Evolutionary conservation across 2,888 invertebrate species (phyloP).

Genomic region (Sinhomidia bicolor): DNA sequence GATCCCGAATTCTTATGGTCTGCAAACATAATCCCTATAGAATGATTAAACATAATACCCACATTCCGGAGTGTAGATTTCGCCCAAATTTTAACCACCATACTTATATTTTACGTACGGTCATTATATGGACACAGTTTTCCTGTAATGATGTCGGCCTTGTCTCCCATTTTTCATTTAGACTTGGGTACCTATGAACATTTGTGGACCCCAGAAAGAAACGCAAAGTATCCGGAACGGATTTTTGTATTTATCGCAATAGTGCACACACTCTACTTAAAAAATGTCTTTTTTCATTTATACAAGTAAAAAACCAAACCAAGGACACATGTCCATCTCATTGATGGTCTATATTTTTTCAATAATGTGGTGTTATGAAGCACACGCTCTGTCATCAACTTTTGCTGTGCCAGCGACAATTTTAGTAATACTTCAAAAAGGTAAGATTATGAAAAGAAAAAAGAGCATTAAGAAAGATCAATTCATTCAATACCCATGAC

Average conservation of each 20-base stretch:
- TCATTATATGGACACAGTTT: not conserved
- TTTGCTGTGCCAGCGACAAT: no score
- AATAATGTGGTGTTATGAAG: no score
- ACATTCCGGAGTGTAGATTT: not conserved
- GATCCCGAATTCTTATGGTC: conserved; percentile 4
- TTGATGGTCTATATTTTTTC: not conserved
- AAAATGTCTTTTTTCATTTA: not conserved
- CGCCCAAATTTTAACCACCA: not conserved
- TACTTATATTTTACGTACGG: conserved; percentile 3
- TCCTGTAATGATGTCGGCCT: not conserved
- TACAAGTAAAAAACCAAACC: not conserved
- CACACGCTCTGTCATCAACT: no score
- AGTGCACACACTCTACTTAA: conserved; percentile 5
- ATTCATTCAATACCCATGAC: no score
- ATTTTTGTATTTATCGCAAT: conserved; percentile 35
- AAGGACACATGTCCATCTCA: not conserved
- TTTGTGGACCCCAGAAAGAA: not conserved
- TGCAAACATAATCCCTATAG: not conserved
- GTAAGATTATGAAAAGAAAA: no score
- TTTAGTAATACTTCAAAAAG: no score
- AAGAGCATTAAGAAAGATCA: no score
- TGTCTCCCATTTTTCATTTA: conserved; percentile 54
- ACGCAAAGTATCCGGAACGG: not conserved
- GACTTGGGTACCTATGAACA: conserved; percentile 8
- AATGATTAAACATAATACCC: not conserved